Evolutionary conservation across 2,113 vertebrate species (phyloP), one percentile per base, ranked within the genome.

Genomic region (Oreochromis tanganicae): DNA sequence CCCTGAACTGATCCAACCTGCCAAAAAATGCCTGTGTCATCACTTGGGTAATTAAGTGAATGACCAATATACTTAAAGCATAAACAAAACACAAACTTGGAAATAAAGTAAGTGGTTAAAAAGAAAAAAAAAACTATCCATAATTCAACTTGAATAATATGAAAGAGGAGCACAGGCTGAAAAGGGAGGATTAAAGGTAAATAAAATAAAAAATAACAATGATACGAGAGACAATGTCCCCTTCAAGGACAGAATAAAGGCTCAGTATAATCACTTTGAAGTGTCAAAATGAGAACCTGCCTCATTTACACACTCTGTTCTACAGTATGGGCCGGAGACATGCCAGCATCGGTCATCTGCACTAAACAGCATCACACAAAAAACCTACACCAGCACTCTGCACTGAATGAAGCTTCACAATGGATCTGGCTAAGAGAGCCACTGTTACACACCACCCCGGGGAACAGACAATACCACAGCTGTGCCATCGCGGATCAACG

Each of bases 311-410:
- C 88, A 63, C 85, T 89, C 82, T 38, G 88, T 85, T 89, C 85
- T 89, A 80, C 81, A 90, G 89, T 90, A 87, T 4, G 82, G 73
- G 81, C 68, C 85, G 43, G 84, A 91, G 68, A 50, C 29, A n/a
- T 88, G 94, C 93, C 94, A 93, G 87, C 91, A 83, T 81, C 91
- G 88, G 86, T 29, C 50, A 38, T 46, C 84, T 87, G 88, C 27
- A 81, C 90, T 91, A 91, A 94, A 95, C 92, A 94, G 90, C 92
- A 46, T 88, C 92, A 94, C 92, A 95, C 94, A 95, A 94, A 93
- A 92, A 91, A 82, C 91, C 87, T 54, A 78, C 90, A 94, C 85
- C 93, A 93, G 93, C 92, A 83, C 89, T 87, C 85, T 82, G 89
- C 50, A 54, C 66, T 92, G 94, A 96, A 94, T 90, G 91, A 89